Percentiles rank a stretch among this genome's conserved stretches.
Evolutionary conservation across 2,888 invertebrate species (phyloP).

Genomic region (Theretra japonica): DNA sequence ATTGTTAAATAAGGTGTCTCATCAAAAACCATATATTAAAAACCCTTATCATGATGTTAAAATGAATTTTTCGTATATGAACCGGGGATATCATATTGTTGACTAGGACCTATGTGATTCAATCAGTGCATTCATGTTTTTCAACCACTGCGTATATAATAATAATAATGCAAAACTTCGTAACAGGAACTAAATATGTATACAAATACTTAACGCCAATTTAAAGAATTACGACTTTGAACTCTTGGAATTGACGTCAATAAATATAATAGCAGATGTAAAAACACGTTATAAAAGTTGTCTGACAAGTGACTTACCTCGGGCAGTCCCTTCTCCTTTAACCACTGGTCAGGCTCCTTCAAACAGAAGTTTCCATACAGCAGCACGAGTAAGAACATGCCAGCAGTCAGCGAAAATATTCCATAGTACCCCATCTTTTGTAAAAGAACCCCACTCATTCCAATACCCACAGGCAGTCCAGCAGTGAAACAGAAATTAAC

Average conservation of each 20-base stretch:
- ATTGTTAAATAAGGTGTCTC: no score
- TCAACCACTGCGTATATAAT: no score
- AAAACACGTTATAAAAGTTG: neutral
- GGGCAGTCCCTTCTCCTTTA: conserved; percentile 64
- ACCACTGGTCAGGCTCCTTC: conserved; percentile 85
- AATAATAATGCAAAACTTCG: no score
- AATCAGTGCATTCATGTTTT: no score
- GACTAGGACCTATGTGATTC: no score
- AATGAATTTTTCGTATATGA: no score
- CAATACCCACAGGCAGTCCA: conserved; percentile 84
- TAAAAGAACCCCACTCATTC: conserved; percentile 79
- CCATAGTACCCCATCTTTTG: conserved; percentile 76
- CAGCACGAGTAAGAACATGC: conserved; percentile 85
- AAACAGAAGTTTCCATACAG: conserved; percentile 89
- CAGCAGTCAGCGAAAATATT: conserved; percentile 70
- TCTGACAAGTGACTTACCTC: conserved; percentile 59
- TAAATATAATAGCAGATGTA: neutral
- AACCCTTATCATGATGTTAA: no score
- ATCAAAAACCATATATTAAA: no score
- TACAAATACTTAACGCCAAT: no score
- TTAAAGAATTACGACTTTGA: no score
- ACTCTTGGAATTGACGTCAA: neutral
- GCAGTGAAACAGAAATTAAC: conserved; percentile 86
- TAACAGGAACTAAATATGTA: no score
- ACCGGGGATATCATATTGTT: no score